Conservation (phyloP, 2,888 invertebrate species). For the Andrena bucephala region DNA sequence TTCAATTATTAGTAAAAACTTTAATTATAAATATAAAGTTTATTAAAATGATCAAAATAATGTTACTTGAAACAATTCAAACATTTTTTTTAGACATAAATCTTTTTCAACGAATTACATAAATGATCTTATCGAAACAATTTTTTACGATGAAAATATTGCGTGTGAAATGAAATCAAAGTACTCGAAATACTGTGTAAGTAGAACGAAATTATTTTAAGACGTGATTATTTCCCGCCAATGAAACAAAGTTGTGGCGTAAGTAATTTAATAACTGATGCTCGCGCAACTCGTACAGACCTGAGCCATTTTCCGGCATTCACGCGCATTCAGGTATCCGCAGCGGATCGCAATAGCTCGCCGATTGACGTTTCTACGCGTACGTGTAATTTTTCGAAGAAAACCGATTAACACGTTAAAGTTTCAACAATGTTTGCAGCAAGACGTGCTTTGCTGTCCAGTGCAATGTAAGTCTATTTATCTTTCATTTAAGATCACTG, state of each 20-base stretch:
- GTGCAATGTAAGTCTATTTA: conserved; percentile 70
- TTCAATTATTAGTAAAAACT: no score
- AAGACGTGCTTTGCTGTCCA: conserved; percentile 69
- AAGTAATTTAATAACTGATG: conserved; percentile 5
- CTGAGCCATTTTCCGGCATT: conserved; percentile 28
- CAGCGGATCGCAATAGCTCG: not conserved
- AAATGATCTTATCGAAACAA: not conserved
- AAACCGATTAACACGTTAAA: not conserved
- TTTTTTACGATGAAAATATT: no score
- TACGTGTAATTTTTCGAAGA: not conserved
- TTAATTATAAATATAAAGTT: not conserved
- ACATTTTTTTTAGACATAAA: not conserved
- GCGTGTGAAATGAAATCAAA: no score
- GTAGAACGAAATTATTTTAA: not conserved
- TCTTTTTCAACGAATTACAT: not conserved
- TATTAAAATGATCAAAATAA: not conserved
- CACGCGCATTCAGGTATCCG: conserved; percentile 7
- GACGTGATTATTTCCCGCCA: conserved; percentile 9
- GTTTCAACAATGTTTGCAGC: conserved; percentile 71
- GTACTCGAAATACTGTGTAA: not conserved
- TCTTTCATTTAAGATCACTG: conserved; percentile 1
- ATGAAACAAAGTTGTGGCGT: conserved; percentile 12
- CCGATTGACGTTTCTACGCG: not conserved
- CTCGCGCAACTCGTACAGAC: not conserved
- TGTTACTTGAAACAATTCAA: not conserved